These are phyloP conservation scores for Quadriops clusia DNA, from an alignment of 2,888 invertebrate species.

Conservation along the genomic window DNA sequence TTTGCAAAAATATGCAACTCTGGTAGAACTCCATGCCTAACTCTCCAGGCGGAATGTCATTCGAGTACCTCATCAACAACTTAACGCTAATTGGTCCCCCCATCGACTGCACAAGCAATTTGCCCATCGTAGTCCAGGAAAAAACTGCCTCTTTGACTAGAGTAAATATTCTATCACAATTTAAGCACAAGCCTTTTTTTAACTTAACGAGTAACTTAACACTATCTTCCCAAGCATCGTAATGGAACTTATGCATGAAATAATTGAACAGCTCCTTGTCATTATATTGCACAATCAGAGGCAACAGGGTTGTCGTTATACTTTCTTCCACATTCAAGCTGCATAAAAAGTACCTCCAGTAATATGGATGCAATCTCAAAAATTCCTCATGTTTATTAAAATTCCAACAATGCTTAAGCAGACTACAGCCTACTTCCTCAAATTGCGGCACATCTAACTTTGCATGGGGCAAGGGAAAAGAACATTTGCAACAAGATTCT, in stretches of 20 bases:
- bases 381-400: too few species aligned
- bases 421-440: slow-evolving; percentile 43
- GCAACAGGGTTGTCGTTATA: slow-evolving; percentile 34
- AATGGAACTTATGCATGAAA: slow-evolving; percentile 43
- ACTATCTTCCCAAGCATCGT: slow-evolving; percentile 47
- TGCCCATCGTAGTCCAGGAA: slow-evolving; percentile 49
- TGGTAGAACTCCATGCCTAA: slow-evolving; percentile 51
- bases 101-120: slow-evolving; percentile 47
- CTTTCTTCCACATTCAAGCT: slow-evolving; percentile 51
- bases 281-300: slow-evolving; percentile 48
- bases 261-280: slow-evolving; percentile 45
- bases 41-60: slow-evolving; percentile 43
- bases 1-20: slow-evolving; percentile 40
- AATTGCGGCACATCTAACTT: slow-evolving; percentile 39
- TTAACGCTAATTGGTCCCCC: slow-evolving; percentile 46
- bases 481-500: slow-evolving; percentile 54
- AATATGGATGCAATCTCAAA: too few species aligned
- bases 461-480: slow-evolving; percentile 45
- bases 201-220: slow-evolving; percentile 44
- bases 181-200: slow-evolving; percentile 47
- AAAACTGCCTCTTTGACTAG: slow-evolving; percentile 39
- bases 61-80: slow-evolving; percentile 44
- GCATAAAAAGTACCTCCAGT: too few species aligned
- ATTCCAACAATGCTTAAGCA: slow-evolving; percentile 42
- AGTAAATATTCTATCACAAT: slow-evolving; percentile 44